A percentile compares a stretch with the other conserved stretches of the same genome.
These are phyloP conservation scores for Eristalis intricaria DNA, from an alignment of 2,888 invertebrate genomes.

Conservation along the genomic window DNA sequence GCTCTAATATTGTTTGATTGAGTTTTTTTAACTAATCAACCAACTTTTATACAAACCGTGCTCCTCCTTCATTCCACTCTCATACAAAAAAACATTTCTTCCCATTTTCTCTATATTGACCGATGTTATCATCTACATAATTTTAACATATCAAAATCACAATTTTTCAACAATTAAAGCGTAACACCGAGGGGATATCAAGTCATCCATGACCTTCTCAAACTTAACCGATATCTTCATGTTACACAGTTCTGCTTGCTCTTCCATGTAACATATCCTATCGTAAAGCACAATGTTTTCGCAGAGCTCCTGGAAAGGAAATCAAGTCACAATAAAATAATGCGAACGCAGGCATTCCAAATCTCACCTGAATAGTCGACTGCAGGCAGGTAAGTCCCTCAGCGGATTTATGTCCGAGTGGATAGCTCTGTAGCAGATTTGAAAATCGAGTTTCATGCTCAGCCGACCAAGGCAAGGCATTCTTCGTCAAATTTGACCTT, in stretches of 20 bases:
- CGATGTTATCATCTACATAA: neutral
- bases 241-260: conserved; percentile 77
- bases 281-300: conserved; percentile 84
- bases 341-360: neutral
- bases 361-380: conserved; percentile 82
- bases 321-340: neutral
- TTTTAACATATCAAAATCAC: conserved; percentile 25
- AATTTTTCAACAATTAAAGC: conserved; percentile 84
- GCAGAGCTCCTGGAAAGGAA: conserved; percentile 82
- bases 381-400: conserved; percentile 81
- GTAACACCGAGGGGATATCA: conserved; percentile 86
- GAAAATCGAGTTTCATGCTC: conserved; percentile 73
- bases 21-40: no score
- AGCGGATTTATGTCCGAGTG: conserved; percentile 77
- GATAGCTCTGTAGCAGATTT: conserved; percentile 73
- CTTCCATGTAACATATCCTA: conserved; percentile 82
- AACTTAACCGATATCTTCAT: conserved; percentile 81
- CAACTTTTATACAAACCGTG: neutral
- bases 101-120: neutral
- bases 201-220: conserved; percentile 84
- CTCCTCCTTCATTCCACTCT: neutral
- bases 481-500: conserved; percentile 66
- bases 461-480: conserved; percentile 73
- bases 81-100: neutral
- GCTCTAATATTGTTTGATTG: no score